These are phyloP conservation scores for Anastrepha ludens DNA, from an alignment of 1,140 invertebrate genomes.

Conservation along the genomic window DNA sequence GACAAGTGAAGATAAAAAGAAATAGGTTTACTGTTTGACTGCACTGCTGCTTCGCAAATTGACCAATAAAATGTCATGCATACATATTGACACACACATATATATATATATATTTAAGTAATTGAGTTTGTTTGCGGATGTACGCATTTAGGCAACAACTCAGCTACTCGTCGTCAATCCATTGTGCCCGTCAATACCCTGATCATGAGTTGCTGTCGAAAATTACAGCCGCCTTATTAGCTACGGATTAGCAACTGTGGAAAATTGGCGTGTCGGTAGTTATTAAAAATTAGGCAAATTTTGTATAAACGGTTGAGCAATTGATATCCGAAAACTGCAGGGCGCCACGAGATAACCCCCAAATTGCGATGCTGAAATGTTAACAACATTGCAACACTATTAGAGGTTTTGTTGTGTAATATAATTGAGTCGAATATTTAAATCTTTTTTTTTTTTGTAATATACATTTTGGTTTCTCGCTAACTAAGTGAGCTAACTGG, in stretches of 20 bases:
- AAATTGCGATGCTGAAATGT: not conserved
- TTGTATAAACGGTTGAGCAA: conserved; percentile 1
- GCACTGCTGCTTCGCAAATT: not conserved
- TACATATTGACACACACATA: too few species aligned
- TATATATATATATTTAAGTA: not conserved
- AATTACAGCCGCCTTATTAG: not conserved
- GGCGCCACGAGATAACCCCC: conserved; percentile 27
- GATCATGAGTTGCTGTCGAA: conserved; percentile 9
- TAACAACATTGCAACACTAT: not conserved
- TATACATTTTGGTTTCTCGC: not conserved
- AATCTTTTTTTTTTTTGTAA: not conserved
- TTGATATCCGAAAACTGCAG: conserved; percentile 18
- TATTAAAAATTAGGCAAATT: conserved; percentile 20
- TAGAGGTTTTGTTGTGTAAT: not conserved
- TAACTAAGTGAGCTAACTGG: not conserved
- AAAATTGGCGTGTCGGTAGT: not conserved
- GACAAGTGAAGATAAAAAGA: not conserved
- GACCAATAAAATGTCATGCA: not conserved
- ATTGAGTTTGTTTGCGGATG: not conserved
- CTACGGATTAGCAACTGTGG: not conserved
- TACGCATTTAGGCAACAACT: not conserved
- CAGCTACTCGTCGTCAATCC: too few species aligned
- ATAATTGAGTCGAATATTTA: not conserved
- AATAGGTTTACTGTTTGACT: not conserved
- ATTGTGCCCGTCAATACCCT: too few species aligned